Base-by-base conservation (phyloP, 2,888 invertebrate species). In the Brachylomia viminalis region DNA sequence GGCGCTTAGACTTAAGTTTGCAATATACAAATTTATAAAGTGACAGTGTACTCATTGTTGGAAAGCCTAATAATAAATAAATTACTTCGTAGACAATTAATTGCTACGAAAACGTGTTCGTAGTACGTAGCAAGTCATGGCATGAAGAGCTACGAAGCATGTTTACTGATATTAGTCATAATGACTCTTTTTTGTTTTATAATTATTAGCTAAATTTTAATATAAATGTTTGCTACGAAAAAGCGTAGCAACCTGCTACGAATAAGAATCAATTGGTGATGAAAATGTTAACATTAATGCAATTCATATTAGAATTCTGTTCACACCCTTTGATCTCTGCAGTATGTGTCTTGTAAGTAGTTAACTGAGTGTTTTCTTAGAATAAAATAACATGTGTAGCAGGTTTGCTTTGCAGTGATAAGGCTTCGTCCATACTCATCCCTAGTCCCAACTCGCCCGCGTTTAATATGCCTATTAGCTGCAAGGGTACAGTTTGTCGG, bases 241-340 rank as follows among this genome's bases (percentile, higher is more conserved):
- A 68, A 64, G 20, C 56, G 62, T 74, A 74, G 62, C 49, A 45
- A 7, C 11, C 1, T 59, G 52, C 72, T 72, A 74, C 56, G 23
- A 64, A 23, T 52, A 15, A 27, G 1, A 52, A 72, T 79, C 23
- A 52, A 56, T 30, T 15, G 23, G 23, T 62, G 59, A 30, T 79
- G 54, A 20, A 56, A 42, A 13, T 30, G 47, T 66, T 45, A 30
- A 54, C 13, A 47, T 49, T 6, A 49, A 56, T 45, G 49, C 49
- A 58, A 62, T 74, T 67, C 62, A 52, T 52, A 80, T 75, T 75
- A 45, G 10, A 58, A 75, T 80, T 79, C 33, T 45, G 33, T 80
- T 33, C 61, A 79, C 62, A 67, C 56, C 42, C 20, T 74, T 75
- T 67, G 66, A 80, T 80, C 61, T 80, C 33, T 52, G 27, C 45